Evolutionary conservation across 2,888 invertebrate genomes (phyloP).

Genomic region (Parasteatoda lunata): DNA sequence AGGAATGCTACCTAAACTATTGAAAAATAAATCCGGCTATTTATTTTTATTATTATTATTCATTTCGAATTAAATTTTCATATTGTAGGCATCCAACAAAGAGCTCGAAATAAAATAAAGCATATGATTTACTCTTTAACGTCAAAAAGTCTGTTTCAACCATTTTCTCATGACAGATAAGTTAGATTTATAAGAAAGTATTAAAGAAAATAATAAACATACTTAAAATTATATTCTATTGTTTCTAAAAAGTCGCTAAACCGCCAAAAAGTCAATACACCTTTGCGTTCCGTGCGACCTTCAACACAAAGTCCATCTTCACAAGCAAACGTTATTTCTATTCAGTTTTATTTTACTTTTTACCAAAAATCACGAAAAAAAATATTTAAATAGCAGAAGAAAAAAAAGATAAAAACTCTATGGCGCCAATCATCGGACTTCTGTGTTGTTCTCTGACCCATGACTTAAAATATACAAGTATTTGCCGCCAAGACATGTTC

Average conservation of each 20-base stretch:
- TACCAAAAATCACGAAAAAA: neutral
- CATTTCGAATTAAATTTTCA: too few relatives aligned
- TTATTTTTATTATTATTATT: too few relatives aligned
- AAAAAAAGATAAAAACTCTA: neutral
- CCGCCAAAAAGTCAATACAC: constrained; percentile 44
- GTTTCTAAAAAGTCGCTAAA: constrained; percentile 22
- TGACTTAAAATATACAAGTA: constrained; percentile 9
- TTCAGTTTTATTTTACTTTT: neutral
- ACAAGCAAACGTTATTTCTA: neutral
- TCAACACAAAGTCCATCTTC: constrained; percentile 41
- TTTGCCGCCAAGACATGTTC: constrained; percentile 28
- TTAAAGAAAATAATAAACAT: too few relatives aligned
- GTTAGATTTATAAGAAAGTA: too few relatives aligned
- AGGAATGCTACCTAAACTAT: too few relatives aligned
- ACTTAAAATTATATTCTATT: constrained; percentile 30
- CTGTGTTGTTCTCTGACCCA: constrained; percentile 33
- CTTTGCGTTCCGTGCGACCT: constrained; percentile 39
- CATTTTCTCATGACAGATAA: too few relatives aligned
- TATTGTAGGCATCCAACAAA: too few relatives aligned
- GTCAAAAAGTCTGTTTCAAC: too few relatives aligned
- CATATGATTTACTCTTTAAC: too few relatives aligned
- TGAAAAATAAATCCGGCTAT: too few relatives aligned
- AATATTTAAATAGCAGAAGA: neutral
- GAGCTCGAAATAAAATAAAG: too few relatives aligned
- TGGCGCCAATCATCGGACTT: neutral